Conservation (phyloP, 2,113 vertebrate genomes). For the Gobiocypris rarus region DNA sequence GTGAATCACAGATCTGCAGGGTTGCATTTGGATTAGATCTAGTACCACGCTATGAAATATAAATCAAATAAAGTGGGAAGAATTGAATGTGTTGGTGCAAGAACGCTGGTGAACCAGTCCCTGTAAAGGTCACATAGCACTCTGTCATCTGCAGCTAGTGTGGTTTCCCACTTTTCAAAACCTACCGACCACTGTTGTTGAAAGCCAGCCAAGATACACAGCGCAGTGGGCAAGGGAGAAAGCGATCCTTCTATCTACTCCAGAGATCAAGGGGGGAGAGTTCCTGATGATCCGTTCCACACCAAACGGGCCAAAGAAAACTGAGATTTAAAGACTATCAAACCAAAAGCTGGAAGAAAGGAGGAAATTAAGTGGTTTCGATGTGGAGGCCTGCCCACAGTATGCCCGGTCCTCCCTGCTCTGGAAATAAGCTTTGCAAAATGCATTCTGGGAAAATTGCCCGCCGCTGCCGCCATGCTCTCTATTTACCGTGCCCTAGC, state of each 20-base stretch:
- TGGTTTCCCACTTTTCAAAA: constrained; percentile 36
- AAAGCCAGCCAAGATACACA: constrained; percentile 57
- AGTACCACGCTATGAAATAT: constrained; percentile 61
- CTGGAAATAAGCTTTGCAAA: constrained; percentile 78
- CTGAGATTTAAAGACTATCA: constrained; percentile 44
- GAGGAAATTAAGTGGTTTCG: constrained; percentile 35
- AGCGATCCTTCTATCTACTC: constrained; percentile 49
- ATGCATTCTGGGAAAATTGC: constrained; percentile 73
- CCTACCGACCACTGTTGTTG: constrained; percentile 47
- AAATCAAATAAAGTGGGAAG: constrained; percentile 69
- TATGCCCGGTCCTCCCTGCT: constrained; percentile 47
- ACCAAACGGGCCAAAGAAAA: constrained; percentile 52
- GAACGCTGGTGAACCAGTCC: constrained; percentile 53
- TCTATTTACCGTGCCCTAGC: constrained; percentile 76
- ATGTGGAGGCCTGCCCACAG: constrained; percentile 25
- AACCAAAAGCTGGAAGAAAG: constrained; percentile 14
- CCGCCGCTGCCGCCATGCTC: constrained; percentile 75
- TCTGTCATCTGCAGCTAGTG: constrained; percentile 45
- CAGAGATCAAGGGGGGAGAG: constrained; percentile 47
- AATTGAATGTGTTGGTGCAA: constrained; percentile 57
- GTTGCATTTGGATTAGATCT: constrained; percentile 74
- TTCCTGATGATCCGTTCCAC: constrained; percentile 16
- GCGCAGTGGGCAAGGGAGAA: constrained; percentile 37
- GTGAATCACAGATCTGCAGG: constrained; percentile 74
- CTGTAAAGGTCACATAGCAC: constrained; percentile 66